Percentiles rank a stretch among this genome's conserved stretches.
Conservation (phyloP, 2,113 vertebrate genomes). For the Puffinus mauretanicus region DNA sequence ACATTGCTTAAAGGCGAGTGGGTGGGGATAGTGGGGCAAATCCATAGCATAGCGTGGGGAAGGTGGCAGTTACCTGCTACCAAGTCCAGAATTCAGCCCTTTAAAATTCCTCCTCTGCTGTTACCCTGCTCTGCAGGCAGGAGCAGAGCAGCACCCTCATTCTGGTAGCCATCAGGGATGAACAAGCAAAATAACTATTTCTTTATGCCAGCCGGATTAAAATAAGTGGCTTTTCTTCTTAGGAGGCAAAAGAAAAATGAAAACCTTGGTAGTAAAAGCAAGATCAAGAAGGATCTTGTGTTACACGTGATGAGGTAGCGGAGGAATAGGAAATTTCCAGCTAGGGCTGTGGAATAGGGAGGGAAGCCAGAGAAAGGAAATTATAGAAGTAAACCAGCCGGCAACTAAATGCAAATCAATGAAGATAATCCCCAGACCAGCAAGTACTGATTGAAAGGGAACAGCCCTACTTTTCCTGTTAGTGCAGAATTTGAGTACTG, state of each 20-base stretch:
- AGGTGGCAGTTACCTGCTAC: not conserved
- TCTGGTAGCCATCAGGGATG: not conserved
- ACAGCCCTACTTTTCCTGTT: not conserved
- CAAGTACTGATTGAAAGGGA: not conserved
- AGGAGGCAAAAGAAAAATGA: not conserved
- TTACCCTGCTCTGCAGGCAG: not conserved
- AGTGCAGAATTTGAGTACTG: not conserved
- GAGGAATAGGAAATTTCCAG: not conserved
- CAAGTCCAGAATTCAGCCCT: not conserved
- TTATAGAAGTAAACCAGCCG: not conserved
- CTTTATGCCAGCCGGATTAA: not conserved
- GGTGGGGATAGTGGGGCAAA: rapidly evolving
- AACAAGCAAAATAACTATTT: not conserved
- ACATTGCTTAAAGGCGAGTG: rapidly evolving
- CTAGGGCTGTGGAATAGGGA: not conserved
- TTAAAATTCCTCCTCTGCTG: not conserved
- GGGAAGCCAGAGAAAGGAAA: not conserved
- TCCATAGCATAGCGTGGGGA: rapidly evolving
- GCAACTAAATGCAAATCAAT: not conserved
- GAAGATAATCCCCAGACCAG: not conserved
- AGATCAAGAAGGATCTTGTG: not conserved
- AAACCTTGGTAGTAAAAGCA: not conserved
- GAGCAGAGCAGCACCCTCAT: not conserved
- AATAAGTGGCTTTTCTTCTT: not conserved
- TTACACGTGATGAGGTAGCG: rapidly evolving